Evolutionary conservation across 2,797 vertebrate genomes (phyloP).

Genomic region (Antennarius maculatus): DNA sequence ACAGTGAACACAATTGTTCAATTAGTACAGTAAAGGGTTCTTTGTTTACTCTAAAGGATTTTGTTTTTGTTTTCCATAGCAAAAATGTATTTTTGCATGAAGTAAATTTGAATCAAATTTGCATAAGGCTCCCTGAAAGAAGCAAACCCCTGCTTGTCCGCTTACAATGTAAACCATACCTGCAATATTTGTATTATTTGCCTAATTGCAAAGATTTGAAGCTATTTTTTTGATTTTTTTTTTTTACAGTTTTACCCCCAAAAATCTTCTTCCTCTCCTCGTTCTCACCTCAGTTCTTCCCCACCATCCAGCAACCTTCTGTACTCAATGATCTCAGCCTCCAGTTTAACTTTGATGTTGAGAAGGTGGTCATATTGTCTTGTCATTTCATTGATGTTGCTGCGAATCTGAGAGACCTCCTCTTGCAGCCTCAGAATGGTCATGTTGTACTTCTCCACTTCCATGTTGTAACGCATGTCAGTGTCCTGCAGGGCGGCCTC

Average conservation of each 20-base stretch:
- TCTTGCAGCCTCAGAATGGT: slow-evolving; percentile 78
- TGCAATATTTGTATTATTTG: too few species aligned
- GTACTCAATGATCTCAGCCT: slow-evolving; percentile 90
- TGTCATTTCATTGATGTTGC: slow-evolving; percentile 81
- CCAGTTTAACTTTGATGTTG: slow-evolving; percentile 90
- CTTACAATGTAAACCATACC: background rate
- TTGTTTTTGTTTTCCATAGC: slow-evolving; percentile 37
- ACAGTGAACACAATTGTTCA: slow-evolving; percentile 10
- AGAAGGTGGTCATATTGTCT: slow-evolving; percentile 86
- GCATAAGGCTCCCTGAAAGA: slow-evolving; percentile 15
- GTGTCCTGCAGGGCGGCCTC: slow-evolving; percentile 82
- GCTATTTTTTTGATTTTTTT: background rate
- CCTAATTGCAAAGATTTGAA: background rate
- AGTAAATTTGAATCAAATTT: slow-evolving; percentile 62
- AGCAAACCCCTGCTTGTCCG: slow-evolving; percentile 7
- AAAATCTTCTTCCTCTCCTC: background rate
- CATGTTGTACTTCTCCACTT: slow-evolving; percentile 83
- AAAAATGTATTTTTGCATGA: slow-evolving; percentile 48
- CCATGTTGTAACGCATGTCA: slow-evolving; percentile 78
- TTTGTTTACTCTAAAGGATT: background rate
- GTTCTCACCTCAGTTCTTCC: slow-evolving; percentile 79
- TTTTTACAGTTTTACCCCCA: background rate
- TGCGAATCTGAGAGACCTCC: slow-evolving; percentile 80
- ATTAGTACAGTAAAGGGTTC: background rate
- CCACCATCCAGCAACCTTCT: slow-evolving; percentile 87